Evolutionary conservation across 2,888 invertebrate genomes (phyloP).

Genomic region (Aphodius sticticus): DNA sequence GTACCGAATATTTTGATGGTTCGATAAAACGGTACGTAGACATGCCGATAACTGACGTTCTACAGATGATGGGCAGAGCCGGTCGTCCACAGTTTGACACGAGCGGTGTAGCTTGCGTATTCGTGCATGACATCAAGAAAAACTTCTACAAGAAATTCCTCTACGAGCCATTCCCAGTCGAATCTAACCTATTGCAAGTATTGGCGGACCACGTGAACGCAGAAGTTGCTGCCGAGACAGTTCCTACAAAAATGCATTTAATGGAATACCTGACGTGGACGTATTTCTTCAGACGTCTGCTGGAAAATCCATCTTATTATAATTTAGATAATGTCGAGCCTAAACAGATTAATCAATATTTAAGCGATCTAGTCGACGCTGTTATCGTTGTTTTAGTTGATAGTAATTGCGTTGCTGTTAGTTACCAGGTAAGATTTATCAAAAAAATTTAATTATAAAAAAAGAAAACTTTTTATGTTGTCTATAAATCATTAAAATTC

Average conservation of each 20-base stretch:
- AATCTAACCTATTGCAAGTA: constrained; percentile 92
- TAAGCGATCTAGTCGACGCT: constrained; percentile 83
- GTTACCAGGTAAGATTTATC: constrained; percentile 67
- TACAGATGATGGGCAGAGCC: constrained; percentile 99
- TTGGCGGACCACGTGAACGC: constrained; percentile 98
- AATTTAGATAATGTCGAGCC: constrained; percentile 77
- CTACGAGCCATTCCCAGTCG: constrained; percentile 99
- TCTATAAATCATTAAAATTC: neutral
- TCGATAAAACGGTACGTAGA: constrained; percentile 97
- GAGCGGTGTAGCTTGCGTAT: constrained; percentile 85
- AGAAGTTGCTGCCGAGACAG: constrained; percentile 94
- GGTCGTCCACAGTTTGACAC: constrained; percentile 97
- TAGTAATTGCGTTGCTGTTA: constrained; percentile 80
- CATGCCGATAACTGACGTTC: constrained; percentile 99
- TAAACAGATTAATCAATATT: constrained; percentile 73
- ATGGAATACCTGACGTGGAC: constrained; percentile 99
- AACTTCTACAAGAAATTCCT: constrained; percentile 99
- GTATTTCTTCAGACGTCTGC: constrained; percentile 87
- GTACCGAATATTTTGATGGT: constrained; percentile 98
- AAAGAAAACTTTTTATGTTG: neutral
- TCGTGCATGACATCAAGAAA: constrained; percentile 97
- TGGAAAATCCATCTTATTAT: constrained; percentile 94
- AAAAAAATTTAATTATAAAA: neutral
- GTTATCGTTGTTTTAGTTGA: constrained; percentile 75
- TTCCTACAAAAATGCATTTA: constrained; percentile 90